Conservation (phyloP, 1,140 invertebrate genomes). For the Trachymyrmex cornetzi region DNA sequence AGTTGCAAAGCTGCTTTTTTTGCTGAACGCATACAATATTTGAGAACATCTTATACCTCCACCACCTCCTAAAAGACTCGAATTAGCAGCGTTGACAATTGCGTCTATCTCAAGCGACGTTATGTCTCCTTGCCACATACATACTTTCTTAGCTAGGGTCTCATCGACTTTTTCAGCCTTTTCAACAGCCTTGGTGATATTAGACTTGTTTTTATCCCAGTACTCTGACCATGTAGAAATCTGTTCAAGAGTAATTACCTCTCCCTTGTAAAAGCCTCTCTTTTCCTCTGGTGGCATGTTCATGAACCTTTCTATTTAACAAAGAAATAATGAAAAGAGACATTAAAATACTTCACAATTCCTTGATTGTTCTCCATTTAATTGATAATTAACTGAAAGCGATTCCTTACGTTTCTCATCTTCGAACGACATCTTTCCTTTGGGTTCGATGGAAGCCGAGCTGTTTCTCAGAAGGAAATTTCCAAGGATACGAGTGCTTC, state of each 20-base stretch:
- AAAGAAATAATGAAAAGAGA: slow-evolving; percentile 4
- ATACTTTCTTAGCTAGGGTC: slow-evolving; percentile 88
- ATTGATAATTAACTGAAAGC: background rate
- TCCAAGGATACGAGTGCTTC: background rate
- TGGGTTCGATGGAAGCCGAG: background rate
- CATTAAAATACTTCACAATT: background rate
- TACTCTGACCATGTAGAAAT: slow-evolving; percentile 89
- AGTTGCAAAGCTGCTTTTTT: no score
- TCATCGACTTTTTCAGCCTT: slow-evolving; percentile 83
- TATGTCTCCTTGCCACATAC: slow-evolving; percentile 94
- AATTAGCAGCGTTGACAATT: slow-evolving; percentile 97
- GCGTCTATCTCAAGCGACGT: slow-evolving; percentile 95
- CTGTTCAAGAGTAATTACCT: slow-evolving; percentile 84
- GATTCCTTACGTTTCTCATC: slow-evolving; percentile 74
- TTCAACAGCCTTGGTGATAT: slow-evolving; percentile 77
- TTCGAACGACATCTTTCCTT: slow-evolving; percentile 67
- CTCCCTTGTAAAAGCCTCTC: slow-evolving; percentile 86
- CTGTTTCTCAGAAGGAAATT: slow-evolving; percentile 53
- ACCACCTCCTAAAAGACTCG: slow-evolving; percentile 92
- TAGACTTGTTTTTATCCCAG: slow-evolving; percentile 83
- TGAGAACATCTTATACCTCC: slow-evolving; percentile 87
- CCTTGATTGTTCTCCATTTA: background rate
- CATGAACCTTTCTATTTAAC: slow-evolving; percentile 86
- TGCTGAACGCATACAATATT: background rate
- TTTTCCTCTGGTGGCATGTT: slow-evolving; percentile 87